Percentiles rank a stretch among this genome's conserved stretches.
Conservation (phyloP, 2,113 vertebrate species). For the Cromileptes altivelis region DNA sequence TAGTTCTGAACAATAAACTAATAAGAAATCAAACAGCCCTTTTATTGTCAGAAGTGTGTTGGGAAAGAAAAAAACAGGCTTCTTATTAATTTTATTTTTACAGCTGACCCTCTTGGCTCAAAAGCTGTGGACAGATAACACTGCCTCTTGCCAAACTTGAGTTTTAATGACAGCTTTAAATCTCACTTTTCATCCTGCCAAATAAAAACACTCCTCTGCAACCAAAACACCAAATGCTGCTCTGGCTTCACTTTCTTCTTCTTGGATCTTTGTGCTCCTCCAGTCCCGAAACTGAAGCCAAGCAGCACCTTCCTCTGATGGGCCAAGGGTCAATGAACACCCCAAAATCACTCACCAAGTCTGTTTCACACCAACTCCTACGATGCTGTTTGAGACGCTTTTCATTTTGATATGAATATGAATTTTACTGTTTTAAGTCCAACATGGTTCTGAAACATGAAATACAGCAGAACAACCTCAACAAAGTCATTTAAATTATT, state of each 20-base stretch:
- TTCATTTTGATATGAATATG: neutral
- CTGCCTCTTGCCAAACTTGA: conserved; percentile 8
- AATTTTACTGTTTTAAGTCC: neutral
- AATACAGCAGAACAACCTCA: neutral
- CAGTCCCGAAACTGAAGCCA: conserved; percentile 21
- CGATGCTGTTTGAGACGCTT: neutral
- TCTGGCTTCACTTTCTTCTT: neutral
- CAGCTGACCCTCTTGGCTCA: conserved; percentile 21
- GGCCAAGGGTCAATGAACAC: conserved; percentile 16
- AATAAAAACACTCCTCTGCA: conserved; percentile 43
- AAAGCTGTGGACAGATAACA: neutral
- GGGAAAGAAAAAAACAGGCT: neutral
- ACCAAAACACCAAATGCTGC: conserved; percentile 53
- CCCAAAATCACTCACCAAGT: conserved; percentile 9
- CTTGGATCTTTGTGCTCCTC: conserved; percentile 2
- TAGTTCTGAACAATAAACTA: no score
- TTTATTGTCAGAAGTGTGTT: no score
- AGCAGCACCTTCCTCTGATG: conserved; percentile 33
- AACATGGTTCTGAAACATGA: neutral
- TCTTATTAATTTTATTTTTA: neutral
- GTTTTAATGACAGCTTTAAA: conserved; percentile 49
- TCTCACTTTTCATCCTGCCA: conserved; percentile 44
- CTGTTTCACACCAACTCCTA: conserved; percentile 51
- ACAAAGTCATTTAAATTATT: no score
- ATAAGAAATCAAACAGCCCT: no score